Evolutionary conservation across 1,140 invertebrate species (phyloP), one percentile per base, ranked within the genome.

Genomic region (Drosophila elegans): DNA sequence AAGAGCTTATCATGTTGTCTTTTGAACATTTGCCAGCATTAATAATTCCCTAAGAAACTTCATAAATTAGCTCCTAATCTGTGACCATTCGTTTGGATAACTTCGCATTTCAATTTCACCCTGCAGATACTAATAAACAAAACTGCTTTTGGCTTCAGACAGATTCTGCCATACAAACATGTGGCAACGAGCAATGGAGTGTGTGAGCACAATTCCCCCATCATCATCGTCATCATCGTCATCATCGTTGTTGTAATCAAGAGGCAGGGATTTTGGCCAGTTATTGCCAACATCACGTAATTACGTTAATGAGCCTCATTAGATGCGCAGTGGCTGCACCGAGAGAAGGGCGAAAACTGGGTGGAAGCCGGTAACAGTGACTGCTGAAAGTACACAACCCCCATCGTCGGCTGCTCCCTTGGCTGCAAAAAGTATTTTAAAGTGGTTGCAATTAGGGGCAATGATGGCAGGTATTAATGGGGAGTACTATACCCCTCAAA

Each of bases 301-400:
- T 86, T 86, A 78, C 78, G 74, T 49, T 86, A 86, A 86, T 86
- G 82, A 86, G 74, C 45, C 82, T 82, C 78, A 86, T 86, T 86
- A 82, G 83, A 67, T 64, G 68, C 54, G 57, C 51, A 53, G 41
- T 39, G 13, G 49, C 10, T 66, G 60, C 60, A 45, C 12, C n/a
- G 51, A 21, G 25, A n/a, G 39, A 42, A 36, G 29, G 10, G 3
- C 21, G 21, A 3, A 39, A 41, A 41, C 16, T 12, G 13, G 42
- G 42, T 3, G 41, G 25, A 48, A 32, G 11, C 9, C 4, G 12
- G 46, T 21, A 54, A 46, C 38, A 39, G 36, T 56, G 44, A 32
- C 27, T 46, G 44, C 62, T 55, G 34, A 68, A 66, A 52, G 38
- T 41, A 7, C 54, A 62, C 39, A 52, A 12, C 38, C 55, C 16